Evolutionary conservation across 2,797 vertebrate species (phyloP), one percentile per base, ranked within the genome.

Genomic region (Argyrosomus regius): DNA sequence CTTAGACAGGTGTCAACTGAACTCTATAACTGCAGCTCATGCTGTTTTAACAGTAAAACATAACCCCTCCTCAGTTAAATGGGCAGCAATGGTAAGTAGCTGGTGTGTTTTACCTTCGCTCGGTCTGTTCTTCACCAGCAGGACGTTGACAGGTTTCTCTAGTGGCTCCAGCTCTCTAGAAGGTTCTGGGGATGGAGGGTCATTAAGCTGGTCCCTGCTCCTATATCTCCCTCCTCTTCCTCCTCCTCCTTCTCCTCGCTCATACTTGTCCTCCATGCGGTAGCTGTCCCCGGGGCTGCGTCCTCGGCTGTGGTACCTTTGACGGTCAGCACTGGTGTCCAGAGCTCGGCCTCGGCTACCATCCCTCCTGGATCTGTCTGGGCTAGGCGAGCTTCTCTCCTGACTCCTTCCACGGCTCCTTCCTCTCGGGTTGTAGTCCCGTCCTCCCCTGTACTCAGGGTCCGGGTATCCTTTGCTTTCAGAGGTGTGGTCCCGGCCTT

Each of bases 41-140:
- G 45, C 4, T 6, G 24, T 16, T 26, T 56, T 56, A 20, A 26
- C 53, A 26, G 5, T 49, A 14, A 43, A 43, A 43, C 7, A 20
- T 4, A 5, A 49, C 18, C 24, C 22, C 26, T 11, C 13, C 1
- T 59, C 39, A n/a, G 49, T 17, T 22, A 28, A 16, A 48, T 28
- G 48, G 11, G 8, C 70, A 72, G 20, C 3, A 7, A 14, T 20
- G 16, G 4, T 8, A n/a, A 3, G 6, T 3, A 57, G 50, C n/a
- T 48, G 18, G 4, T 26, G 10, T 43, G 20, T 41, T 87, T 77
- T 91, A 97, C 97, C 97, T 96, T 99, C 98, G 16, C 83, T 97
- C 13, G 95, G 91, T 82, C 94, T 95, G 92, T 93, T 96, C 92
- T 99, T 99, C 64, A 95, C 95, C 85, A 99, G 92, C 77, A 98